Evolutionary conservation across 2,113 vertebrate genomes (phyloP).

Genomic region (mouse (Mus musculus)): DNA sequence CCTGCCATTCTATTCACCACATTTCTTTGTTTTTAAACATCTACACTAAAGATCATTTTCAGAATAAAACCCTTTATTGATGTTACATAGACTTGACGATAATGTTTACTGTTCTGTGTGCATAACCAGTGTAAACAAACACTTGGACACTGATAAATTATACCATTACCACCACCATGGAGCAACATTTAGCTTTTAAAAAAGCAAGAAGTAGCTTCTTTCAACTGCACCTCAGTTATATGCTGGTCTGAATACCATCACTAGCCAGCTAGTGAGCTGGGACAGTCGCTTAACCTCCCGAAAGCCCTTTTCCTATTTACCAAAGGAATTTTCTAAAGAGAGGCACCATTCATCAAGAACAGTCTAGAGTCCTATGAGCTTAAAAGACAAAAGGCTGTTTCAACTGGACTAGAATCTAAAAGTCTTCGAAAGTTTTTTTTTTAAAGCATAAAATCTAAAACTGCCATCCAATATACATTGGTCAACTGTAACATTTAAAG

Average conservation of each 20-base stretch:
- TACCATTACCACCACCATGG: not conserved
- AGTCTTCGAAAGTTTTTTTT: not conserved
- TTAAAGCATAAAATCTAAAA: constrained; percentile 1
- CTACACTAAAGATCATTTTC: not conserved
- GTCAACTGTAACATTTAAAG: not conserved
- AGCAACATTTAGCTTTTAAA: not conserved
- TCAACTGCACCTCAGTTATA: not conserved
- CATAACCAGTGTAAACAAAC: not conserved
- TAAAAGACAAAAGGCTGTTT: not conserved
- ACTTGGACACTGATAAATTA: not conserved
- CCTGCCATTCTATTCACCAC: not conserved
- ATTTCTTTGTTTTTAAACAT: constrained; percentile 6
- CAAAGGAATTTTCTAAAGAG: not conserved
- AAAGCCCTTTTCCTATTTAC: not conserved
- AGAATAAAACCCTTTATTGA: not conserved
- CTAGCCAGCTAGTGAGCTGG: not conserved
- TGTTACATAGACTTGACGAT: not conserved
- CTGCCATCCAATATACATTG: not conserved
- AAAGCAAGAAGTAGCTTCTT: not conserved
- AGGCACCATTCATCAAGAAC: not conserved
- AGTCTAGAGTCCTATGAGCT: not conserved
- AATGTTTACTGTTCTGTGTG: not conserved
- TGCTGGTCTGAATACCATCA: not conserved
- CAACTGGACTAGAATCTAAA: not conserved
- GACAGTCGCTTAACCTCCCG: not conserved